phyloP scores from a whole-genome alignment of 2,113 vertebrate genomes.

The Dicaeum eximium region DNA sequence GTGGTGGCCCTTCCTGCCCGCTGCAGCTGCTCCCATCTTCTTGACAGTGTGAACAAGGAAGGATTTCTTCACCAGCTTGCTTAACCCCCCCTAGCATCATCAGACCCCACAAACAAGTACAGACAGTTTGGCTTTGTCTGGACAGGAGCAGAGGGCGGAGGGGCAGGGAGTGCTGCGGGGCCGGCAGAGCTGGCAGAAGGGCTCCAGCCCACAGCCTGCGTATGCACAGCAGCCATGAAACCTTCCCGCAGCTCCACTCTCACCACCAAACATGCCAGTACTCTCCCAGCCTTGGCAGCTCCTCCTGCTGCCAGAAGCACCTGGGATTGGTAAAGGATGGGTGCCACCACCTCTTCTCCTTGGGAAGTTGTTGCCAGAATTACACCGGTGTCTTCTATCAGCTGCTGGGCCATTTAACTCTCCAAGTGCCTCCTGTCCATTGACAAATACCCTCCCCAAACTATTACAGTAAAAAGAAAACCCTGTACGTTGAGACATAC shows the following conservation, averaged over 20 bases:
- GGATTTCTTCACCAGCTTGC: slow-evolving; percentile 28
- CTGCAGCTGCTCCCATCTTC: slow-evolving; percentile 19
- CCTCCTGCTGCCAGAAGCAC: neutral
- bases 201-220: neutral
- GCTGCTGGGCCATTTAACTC: neutral
- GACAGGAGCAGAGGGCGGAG: neutral
- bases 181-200: neutral
- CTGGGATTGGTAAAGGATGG: neutral
- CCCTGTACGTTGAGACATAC: neutral
- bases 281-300: neutral
- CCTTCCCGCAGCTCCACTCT: neutral
- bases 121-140: slow-evolving; percentile 33
- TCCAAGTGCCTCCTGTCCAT: neutral
- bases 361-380: neutral
- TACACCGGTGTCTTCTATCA: neutral
- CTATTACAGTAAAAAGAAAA: slow-evolving; percentile 57
- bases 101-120: slow-evolving; percentile 37
- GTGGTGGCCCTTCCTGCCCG: neutral
- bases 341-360: neutral
- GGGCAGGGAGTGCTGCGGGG: neutral
- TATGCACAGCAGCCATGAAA: neutral
- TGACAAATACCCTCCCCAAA: slow-evolving; percentile 33
- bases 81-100: neutral
- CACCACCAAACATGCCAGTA: neutral
- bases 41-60: neutral